Percentiles rank a stretch among this genome's conserved stretches.
Evolutionary conservation across 2,797 vertebrate genomes (phyloP).

Genomic region (Spinus olivaceus): DNA sequence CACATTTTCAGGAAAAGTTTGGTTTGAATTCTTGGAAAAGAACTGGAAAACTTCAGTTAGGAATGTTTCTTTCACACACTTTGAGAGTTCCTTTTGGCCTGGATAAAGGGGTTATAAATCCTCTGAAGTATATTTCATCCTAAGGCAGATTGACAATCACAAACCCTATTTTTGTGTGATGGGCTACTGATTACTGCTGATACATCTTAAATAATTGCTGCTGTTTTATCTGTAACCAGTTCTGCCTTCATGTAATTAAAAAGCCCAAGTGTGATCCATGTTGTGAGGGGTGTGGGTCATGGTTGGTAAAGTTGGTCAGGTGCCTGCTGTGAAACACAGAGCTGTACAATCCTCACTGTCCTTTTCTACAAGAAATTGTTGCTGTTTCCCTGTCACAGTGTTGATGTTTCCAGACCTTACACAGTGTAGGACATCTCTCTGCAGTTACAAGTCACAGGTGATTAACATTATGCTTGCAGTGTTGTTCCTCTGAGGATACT

Average conservation of each 20-base stretch:
- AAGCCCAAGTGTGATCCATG: not conserved
- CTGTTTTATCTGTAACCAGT: not conserved
- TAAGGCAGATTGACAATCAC: not conserved
- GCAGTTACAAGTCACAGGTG: not conserved
- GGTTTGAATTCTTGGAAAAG: not conserved
- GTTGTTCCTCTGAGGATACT: not conserved
- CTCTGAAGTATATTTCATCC: not conserved
- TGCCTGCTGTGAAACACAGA: not conserved
- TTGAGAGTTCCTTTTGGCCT: not conserved
- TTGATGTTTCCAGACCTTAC: not conserved
- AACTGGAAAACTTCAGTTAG: not conserved
- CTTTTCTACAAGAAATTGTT: not conserved
- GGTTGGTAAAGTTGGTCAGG: not conserved
- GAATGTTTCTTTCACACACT: not conserved
- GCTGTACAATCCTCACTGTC: not conserved
- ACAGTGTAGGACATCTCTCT: not conserved
- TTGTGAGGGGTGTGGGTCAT: not conserved
- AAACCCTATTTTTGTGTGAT: not conserved
- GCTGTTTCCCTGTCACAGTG: not conserved
- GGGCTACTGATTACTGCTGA: not conserved
- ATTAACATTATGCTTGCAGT: not conserved
- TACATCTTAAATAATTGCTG: not conserved
- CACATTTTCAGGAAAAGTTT: not conserved
- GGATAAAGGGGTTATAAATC: not conserved
- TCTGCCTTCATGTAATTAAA: not conserved